These are phyloP conservation scores for Caerostris extrusa DNA, from an alignment of 1,140 invertebrate genomes.

Conservation along the genomic window DNA sequence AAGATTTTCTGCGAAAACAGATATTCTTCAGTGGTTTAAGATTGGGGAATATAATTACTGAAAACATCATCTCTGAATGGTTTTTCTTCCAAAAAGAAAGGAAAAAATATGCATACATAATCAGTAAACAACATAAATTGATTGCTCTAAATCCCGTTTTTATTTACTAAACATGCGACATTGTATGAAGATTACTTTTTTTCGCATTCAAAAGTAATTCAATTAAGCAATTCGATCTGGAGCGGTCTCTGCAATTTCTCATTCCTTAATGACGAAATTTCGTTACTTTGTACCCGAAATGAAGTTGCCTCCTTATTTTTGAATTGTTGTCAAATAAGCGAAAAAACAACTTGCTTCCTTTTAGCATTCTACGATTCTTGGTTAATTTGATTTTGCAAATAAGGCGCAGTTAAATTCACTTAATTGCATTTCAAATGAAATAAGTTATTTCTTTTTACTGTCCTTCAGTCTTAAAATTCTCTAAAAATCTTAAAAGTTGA, in stretches of 20 bases:
- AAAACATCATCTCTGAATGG: not conserved
- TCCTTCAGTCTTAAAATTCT: no score
- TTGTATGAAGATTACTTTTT: conserved; percentile 6
- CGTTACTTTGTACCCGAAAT: not conserved
- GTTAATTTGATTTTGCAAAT: not conserved
- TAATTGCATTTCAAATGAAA: not conserved
- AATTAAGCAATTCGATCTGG: not conserved
- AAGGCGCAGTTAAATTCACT: not conserved
- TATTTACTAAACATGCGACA: not conserved
- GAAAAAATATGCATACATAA: not conserved
- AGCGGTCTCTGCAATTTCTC: not conserved
- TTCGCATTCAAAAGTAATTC: not conserved
- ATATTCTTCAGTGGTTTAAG: no score
- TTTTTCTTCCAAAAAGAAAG: not conserved
- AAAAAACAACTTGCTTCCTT: not conserved
- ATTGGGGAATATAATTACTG: no score
- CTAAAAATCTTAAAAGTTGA: no score
- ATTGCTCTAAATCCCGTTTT: not conserved
- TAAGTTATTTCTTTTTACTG: no score
- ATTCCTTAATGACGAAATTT: not conserved
- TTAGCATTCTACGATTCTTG: not conserved
- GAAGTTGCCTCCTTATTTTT: not conserved
- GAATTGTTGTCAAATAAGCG: not conserved
- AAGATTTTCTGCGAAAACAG: no score
- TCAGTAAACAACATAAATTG: not conserved